Evolutionary conservation across 2,113 vertebrate genomes (phyloP), one percentile per base, ranked within the genome.

Genomic region (Leuciscus idus): DNA sequence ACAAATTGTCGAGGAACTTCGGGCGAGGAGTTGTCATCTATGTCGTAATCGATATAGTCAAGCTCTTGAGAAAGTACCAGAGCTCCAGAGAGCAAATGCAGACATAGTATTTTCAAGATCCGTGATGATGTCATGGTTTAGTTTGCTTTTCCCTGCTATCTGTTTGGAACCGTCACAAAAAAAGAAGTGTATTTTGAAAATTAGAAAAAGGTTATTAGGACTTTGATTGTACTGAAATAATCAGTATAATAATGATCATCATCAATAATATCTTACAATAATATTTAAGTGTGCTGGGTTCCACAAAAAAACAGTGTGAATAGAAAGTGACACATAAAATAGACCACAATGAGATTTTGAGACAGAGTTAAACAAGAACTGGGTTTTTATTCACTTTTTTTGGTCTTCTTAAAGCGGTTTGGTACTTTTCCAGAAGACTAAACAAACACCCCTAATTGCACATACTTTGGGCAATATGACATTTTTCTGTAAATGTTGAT

Each of bases 51-150:
- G 12, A 50, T 4, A 50, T 4, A 15, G 73, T 93, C 92, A 19
- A 95, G 92, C 33, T 85, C 89, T 87, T 96, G 95, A 85, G 94
- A 92, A 28, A 94, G 36, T 2, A 93, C 93, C 28, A 70, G 80
- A 88, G 89, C 83, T 90, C 86, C 88, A 87, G 91, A 90, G 66
- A 94, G 84, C 84, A 96, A 83, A 57, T 48, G 23, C n/a, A 84
- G 36, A 30, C 88, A 80, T 19, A 95, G 13, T 82, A 91, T 36
- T 39, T 15, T 87, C 10, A 91, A 36, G 46, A 83, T 91, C 9
- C 82, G 92, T 76, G 91, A 46, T 88, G 92, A 81, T 11, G 78
- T 83, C 95, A 96, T 95, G 33, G 5, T 80, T 94, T 57, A n/a
- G 81, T 57, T 83, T 26, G 80, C 81, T 79, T 13, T 2, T 77